A percentile compares a stretch with the other conserved stretches of the same genome.
Evolutionary conservation across 2,888 invertebrate species (phyloP).

Genomic region (Hedya salicella): DNA sequence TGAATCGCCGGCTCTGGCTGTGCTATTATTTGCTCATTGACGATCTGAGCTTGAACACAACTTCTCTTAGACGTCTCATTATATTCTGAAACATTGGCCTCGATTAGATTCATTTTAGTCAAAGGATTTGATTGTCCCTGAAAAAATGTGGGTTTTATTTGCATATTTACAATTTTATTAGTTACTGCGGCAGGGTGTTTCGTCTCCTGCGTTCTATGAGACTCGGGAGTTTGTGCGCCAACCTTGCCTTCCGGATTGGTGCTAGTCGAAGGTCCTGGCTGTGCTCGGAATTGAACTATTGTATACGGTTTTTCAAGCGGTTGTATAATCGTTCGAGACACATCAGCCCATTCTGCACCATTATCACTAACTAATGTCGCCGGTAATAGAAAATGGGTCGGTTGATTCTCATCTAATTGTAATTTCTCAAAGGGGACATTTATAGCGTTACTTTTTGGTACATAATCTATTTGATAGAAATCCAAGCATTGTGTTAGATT

Average conservation of each 20-base stretch:
- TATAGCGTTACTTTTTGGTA: background rate
- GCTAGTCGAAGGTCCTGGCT: too few relatives aligned
- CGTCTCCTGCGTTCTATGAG: background rate
- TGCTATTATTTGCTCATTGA: too few relatives aligned
- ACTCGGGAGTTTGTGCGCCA: background rate
- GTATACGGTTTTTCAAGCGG: background rate
- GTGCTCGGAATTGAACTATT: background rate
- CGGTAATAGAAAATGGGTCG: background rate
- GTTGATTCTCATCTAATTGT: background rate
- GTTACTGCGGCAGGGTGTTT: too few relatives aligned
- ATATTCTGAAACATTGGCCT: too few relatives aligned
- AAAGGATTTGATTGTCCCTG: too few relatives aligned
- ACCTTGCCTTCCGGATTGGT: background rate
- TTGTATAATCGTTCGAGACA: background rate
- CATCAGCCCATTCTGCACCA: background rate
- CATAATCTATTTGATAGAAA: background rate
- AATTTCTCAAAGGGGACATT: background rate
- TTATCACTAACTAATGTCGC: background rate
- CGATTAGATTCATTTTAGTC: too few relatives aligned
- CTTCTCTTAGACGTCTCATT: too few relatives aligned
- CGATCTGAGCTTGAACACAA: too few relatives aligned
- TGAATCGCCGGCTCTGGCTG: too few relatives aligned
- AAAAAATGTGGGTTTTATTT: too few relatives aligned
- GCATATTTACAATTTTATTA: too few relatives aligned
- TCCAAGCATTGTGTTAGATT: background rate